Evolutionary conservation across 2,888 invertebrate genomes (phyloP), one percentile per base, ranked within the genome.

Genomic region (Eugnorisma glareosa): DNA sequence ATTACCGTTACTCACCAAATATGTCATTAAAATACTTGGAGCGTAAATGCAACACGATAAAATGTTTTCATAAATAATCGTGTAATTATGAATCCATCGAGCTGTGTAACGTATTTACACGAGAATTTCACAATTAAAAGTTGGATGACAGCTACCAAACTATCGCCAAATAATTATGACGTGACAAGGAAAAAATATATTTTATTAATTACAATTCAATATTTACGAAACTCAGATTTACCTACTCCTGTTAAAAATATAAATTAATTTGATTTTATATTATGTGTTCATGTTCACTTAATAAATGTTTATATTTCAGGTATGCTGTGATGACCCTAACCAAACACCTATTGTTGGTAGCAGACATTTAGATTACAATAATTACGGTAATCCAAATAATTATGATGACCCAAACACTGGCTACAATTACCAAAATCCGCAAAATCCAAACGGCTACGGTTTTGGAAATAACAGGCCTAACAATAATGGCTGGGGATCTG

Each of bases 311-410:
- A 82, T 31, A 48, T 92, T 91, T 64, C 89, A 95, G 95, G 89
- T 94, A 21, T 95, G 95, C 81, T 95, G 95, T 80, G 91, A 93
- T 18, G 64, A 68, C 31, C 6, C 54, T 0, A 21, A 1, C 5
- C 15, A 28, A 64, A 6, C 2, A 51, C 43, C 72, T 6, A 43
- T 1, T 24, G 45, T 81, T 40, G 48, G 28, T 15, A 81, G 24
- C 61, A 77, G 81, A 82, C 24, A 78, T 68, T 63, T 59, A 35
- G 64, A 84, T 69, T 81, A 77, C 63, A 75, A 83, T 69, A 68
- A 77, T 77, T 80, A 43, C 43, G 77, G 54, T 59, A 61, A 68
- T 63, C 69, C n/a, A 63, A 79, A 84, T 66, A 73, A 79, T 78
- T 78, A 85, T 73, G 68, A 68, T 37, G 64, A 73, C 45, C 59